A percentile compares a stretch with the other conserved stretches of the same genome.
Conservation (phyloP, 1,140 invertebrate genomes). For the Euura saliciscinereae region DNA sequence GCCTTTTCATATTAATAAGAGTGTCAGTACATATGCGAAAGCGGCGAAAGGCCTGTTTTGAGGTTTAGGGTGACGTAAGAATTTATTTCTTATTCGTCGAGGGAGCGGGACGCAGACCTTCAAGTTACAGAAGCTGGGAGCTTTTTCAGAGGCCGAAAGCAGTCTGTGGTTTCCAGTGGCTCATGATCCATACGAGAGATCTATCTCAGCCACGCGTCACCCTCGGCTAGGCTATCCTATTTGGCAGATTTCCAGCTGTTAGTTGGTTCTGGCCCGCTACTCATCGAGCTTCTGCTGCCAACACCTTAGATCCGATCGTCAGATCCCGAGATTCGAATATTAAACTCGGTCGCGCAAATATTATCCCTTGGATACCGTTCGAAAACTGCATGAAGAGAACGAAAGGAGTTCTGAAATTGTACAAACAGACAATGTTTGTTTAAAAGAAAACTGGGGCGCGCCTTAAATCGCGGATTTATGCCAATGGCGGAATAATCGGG, state of each 20-base stretch:
- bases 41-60: too few species aligned
- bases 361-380: too few species aligned
- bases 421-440: too few species aligned
- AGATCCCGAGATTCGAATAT: not conserved
- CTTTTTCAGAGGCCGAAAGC: not conserved
- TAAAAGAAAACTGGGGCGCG: too few species aligned
- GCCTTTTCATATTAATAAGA: too few species aligned
- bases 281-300: not conserved
- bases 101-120: not conserved
- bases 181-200: not conserved
- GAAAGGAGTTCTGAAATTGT: too few species aligned
- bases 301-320: not conserved
- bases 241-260: not conserved
- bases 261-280: not conserved
- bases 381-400: too few species aligned
- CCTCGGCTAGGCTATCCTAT: not conserved
- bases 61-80: not conserved
- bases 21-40: too few species aligned
- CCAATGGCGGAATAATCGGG: too few species aligned
- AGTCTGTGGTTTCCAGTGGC: not conserved
- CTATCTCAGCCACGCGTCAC: conserved; percentile 3
- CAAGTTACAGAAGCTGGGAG: not conserved
- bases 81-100: not conserved
- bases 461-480: too few species aligned
- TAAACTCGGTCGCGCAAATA: not conserved